Evolutionary conservation across 2,888 invertebrate species (phyloP).

Genomic region (Mycogona germanica): DNA sequence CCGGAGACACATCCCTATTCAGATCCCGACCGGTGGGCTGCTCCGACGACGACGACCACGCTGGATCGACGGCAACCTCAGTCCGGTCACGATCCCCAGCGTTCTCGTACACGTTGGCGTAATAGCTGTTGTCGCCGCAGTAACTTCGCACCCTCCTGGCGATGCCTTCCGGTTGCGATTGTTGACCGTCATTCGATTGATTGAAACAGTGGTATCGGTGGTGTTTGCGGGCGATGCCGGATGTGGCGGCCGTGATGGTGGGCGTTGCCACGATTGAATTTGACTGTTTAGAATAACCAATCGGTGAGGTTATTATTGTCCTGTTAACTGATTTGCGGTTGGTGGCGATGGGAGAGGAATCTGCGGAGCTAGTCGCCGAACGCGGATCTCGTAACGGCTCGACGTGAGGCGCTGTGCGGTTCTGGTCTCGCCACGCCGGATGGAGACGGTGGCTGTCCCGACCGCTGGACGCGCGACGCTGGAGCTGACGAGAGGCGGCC

Average conservation of each 20-base stretch:
- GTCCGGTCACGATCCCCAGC: neutral
- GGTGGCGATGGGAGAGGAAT: neutral
- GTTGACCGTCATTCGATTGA: neutral
- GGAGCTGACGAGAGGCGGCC: too few relatives aligned
- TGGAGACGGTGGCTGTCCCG: neutral
- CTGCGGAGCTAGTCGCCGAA: neutral
- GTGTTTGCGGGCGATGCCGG: too few relatives aligned
- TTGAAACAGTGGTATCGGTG: neutral
- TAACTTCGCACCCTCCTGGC: slow-evolving; percentile 2
- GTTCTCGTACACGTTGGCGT: slow-evolving; percentile 7
- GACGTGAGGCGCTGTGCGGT: neutral
- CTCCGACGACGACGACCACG: neutral
- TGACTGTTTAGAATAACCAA: too few relatives aligned
- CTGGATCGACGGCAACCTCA: neutral
- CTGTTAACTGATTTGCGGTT: too few relatives aligned
- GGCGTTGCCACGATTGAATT: too few relatives aligned
- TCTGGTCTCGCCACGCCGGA: neutral
- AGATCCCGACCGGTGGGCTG: too few relatives aligned
- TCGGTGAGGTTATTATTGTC: too few relatives aligned
- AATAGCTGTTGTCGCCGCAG: slow-evolving; percentile 4
- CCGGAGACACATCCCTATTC: too few relatives aligned
- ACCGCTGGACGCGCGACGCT: too few relatives aligned
- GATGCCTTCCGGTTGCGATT: neutral
- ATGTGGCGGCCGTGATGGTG: neutral
- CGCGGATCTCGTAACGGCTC: neutral